phyloP scores from a whole-genome alignment of 2,888 invertebrate species.

The Drosophila trichaetosa region DNA sequence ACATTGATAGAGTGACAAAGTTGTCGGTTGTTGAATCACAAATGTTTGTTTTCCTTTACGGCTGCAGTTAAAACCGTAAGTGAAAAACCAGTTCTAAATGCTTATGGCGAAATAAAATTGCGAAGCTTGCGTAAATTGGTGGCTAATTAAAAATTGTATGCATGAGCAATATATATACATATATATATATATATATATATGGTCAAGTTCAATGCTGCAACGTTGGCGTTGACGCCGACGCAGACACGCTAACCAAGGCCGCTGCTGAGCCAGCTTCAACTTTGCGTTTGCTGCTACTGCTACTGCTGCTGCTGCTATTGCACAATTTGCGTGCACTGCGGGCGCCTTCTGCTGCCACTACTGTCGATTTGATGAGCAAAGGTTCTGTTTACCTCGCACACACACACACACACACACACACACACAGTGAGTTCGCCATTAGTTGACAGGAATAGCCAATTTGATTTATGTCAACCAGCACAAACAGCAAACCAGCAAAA shows the following conservation, averaged over 20 bases:
- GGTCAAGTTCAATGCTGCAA: slow-evolving; percentile 65
- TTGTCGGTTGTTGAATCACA: slow-evolving; percentile 1
- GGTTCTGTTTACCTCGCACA: slow-evolving; percentile 38
- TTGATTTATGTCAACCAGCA: slow-evolving; percentile 7
- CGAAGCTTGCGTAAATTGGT: slow-evolving; percentile 14
- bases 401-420: slow-evolving; percentile 12
- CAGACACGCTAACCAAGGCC: slow-evolving; percentile 50
- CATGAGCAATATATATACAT: not conserved
- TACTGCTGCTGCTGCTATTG: not conserved
- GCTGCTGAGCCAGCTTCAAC: slow-evolving; percentile 44
- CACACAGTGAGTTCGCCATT: not conserved
- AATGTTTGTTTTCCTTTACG: slow-evolving; percentile 4
- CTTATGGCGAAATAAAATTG: slow-evolving; percentile 27
- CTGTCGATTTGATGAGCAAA: slow-evolving; percentile 30
- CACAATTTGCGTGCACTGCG: slow-evolving; percentile 30
- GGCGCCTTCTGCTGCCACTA: slow-evolving; percentile 34
- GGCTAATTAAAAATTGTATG: slow-evolving; percentile 35
- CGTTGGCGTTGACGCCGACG: not conserved
- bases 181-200: not conserved
- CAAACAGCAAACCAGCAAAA: slow-evolving; percentile 10
- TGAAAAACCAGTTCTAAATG: slow-evolving; percentile 39
- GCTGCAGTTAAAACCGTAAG: not conserved
- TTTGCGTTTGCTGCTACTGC: not conserved
- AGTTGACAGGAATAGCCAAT: slow-evolving; percentile 27
- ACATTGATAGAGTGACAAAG: slow-evolving; percentile 45